Evolutionary conservation across 2,797 vertebrate genomes (phyloP), one percentile per base, ranked within the genome.

Genomic region (Eulemur coronatus): DNA sequence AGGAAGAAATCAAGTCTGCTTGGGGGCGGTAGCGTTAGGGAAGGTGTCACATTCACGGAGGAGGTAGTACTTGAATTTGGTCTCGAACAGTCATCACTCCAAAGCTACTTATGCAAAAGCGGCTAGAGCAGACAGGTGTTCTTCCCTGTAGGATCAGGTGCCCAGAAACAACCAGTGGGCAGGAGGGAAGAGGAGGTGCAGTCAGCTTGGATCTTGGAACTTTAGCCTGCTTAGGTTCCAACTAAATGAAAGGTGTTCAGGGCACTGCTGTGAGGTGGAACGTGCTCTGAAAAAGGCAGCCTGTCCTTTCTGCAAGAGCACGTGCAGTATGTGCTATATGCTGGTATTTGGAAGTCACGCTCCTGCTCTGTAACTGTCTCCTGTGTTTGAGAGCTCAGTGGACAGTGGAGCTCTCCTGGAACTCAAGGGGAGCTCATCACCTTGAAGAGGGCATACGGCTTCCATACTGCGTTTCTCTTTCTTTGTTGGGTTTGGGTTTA

Each of bases 401-500:
- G 43, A 67, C 46, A 15, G 24, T 18, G 91, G 75, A 43, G 35
- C 52, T 67, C 72, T 67, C 18, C 69, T 24, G 30, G 55, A 76
- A 57, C 65, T 92, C 26, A 4, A 3, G 9, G 35, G 73, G 24
- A 41, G 12, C 52, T 59, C 5, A 4, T 43, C 82, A 52, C 57
- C 63, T 28, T 38, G 57, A 48, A 15, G 84, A 69, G 63, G 87
- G 76, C 61, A 5, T 14, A 28, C 14, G 9, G 52, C 59, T n/a
- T 24, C 55, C 18, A 15, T 5, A 4, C 38, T 79, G 4, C 61
- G 75, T 86, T 61, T 84, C 57, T 75, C 57, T 76, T 75, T 46
- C 63, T 72, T 61, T 75, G 43, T 41, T 61, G 84, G 70, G 76
- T 33, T 86, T 75, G 82, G 75, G 50, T 84, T 82, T 48, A 52